Conservation (phyloP, 2,797 vertebrate species). For the Centropyge bicolor region DNA sequence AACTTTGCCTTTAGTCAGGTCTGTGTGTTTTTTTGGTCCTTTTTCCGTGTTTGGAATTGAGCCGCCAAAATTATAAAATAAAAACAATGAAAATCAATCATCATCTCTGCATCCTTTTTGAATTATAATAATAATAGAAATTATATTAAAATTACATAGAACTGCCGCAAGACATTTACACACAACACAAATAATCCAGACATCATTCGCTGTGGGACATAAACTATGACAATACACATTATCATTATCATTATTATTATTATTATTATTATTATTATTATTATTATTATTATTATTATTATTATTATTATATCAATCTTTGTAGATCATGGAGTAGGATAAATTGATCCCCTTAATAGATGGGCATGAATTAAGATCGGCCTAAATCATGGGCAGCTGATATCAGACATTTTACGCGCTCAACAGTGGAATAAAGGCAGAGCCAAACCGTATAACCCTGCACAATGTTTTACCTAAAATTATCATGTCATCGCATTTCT, state of each 20-base stretch:
- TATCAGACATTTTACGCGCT: constrained; percentile 9
- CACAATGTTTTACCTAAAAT: neutral
- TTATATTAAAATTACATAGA: neutral
- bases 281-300: constrained; percentile 10
- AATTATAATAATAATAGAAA: neutral
- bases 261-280: neutral
- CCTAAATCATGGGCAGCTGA: neutral
- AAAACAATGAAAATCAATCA: neutral
- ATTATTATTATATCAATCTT: no score
- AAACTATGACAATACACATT: neutral
- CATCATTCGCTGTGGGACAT: neutral
- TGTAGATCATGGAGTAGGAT: neutral
- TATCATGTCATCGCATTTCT: neutral
- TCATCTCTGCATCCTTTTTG: neutral
- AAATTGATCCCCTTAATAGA: neutral
- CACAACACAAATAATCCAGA: neutral
- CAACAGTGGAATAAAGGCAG: neutral
- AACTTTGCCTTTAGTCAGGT: neutral
- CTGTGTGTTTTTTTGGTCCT: neutral
- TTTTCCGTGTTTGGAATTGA: neutral
- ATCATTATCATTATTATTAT: constrained; percentile 11
- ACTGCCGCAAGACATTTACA: neutral
- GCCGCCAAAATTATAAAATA: neutral
- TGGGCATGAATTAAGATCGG: neutral
- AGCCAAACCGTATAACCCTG: neutral